Percentiles rank a stretch among this genome's conserved stretches.
These are phyloP conservation scores for Ptyas mucosa DNA, from an alignment of 2,113 vertebrate species.

Conservation along the genomic window DNA sequence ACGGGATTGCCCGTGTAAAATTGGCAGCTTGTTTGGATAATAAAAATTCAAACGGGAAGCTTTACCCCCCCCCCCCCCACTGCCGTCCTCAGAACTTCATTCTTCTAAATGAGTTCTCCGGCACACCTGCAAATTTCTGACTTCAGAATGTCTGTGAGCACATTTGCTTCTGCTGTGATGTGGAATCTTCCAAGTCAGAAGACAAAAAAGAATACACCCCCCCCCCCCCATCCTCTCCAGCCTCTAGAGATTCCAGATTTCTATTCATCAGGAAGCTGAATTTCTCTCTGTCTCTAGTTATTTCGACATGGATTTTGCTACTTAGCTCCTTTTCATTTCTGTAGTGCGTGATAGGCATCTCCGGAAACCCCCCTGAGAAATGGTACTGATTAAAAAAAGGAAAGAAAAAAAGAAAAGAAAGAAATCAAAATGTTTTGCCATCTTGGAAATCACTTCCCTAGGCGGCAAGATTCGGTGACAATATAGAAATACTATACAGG, in stretches of 20 bases:
- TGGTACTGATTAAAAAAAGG: background rate
- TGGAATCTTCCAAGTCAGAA: background rate
- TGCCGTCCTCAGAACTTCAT: background rate
- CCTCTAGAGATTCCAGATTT: background rate
- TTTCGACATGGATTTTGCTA: background rate
- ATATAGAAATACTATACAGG: background rate
- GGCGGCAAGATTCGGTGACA: background rate
- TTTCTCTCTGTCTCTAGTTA: background rate
- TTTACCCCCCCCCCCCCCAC: too few species aligned
- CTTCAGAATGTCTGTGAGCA: background rate
- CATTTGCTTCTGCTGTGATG: background rate
- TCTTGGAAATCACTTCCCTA: background rate
- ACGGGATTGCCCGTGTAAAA: background rate
- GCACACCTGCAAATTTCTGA: background rate
- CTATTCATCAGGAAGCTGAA: background rate
- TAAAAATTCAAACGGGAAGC: background rate
- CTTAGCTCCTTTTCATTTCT: background rate
- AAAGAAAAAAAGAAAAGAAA: too few species aligned
- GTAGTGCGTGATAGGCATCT: background rate
- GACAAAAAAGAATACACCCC: background rate
- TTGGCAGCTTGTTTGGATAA: constrained; percentile 8
- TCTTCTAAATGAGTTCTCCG: background rate
- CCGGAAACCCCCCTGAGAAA: background rate
- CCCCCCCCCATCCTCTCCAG: too few species aligned
- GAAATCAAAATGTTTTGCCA: background rate